phyloP scores from a whole-genome alignment of 2,797 vertebrate species.

The Cyclura pinguis region DNA sequence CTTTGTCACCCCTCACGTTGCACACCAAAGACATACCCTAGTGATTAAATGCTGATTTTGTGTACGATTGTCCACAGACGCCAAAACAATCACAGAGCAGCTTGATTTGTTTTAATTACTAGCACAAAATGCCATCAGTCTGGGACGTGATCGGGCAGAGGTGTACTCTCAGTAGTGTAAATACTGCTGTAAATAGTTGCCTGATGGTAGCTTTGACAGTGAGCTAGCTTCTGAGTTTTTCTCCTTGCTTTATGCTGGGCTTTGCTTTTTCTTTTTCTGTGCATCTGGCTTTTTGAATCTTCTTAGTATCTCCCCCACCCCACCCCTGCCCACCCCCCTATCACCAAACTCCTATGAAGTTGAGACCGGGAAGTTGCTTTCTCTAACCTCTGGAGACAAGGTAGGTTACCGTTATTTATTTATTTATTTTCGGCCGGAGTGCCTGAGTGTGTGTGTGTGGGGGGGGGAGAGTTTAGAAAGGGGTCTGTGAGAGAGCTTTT shows the following conservation, averaged over 20 bases:
- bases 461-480: conserved; percentile 32
- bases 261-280: conserved; percentile 69
- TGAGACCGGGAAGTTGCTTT: conserved; percentile 90
- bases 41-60: conserved; percentile 97
- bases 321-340: not conserved
- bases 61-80: conserved; percentile 97
- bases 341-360: conserved; percentile 91
- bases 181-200: conserved; percentile 97
- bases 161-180: conserved; percentile 91
- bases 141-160: conserved; percentile 96
- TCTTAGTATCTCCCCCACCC: conserved; percentile 86
- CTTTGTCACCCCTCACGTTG: conserved; percentile 93
- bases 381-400: conserved; percentile 92
- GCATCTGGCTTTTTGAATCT: conserved; percentile 87
- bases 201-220: conserved; percentile 95
- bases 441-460: conserved; percentile 77
- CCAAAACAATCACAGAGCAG: conserved; percentile 99
- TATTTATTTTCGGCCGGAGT: not conserved
- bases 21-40: conserved; percentile 91
- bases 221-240: conserved; percentile 92
- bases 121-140: conserved; percentile 94
- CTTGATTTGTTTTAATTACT: conserved; percentile 99
- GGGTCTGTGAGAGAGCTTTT: conserved; percentile 79
- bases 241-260: conserved; percentile 85
- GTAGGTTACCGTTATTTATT: conserved; percentile 88